A percentile compares a stretch with the other conserved stretches of the same genome.
Conservation (phyloP, 2,797 vertebrate genomes). For the Squalus acanthias region DNA sequence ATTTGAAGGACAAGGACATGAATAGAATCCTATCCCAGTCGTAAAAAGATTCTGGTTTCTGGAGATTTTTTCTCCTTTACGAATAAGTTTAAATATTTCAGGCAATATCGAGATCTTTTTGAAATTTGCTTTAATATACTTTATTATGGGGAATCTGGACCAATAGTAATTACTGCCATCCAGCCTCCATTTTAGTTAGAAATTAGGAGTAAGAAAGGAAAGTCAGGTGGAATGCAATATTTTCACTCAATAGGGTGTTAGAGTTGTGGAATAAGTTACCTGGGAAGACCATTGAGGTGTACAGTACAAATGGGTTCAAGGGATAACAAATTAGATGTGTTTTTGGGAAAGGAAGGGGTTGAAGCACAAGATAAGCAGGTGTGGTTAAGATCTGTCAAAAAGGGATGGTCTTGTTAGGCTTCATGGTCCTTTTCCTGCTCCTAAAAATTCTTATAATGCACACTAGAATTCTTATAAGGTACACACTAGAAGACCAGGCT, state of each 20-base stretch:
- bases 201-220: background rate
- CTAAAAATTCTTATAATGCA: background rate
- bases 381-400: background rate
- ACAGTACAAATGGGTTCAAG: background rate
- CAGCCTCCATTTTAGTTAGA: background rate
- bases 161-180: background rate
- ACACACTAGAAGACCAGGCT: background rate
- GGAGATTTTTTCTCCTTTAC: background rate
- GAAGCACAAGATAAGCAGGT: background rate
- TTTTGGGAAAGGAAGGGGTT: background rate
- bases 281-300: background rate
- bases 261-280: background rate
- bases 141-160: background rate
- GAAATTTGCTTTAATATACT: background rate
- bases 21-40: background rate
- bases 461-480: background rate
- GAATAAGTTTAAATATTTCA: background rate
- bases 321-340: background rate
- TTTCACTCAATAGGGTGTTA: background rate
- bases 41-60: background rate
- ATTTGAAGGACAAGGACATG: background rate
- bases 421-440: background rate
- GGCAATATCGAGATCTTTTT: background rate
- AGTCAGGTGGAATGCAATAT: background rate
- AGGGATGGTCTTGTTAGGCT: background rate